Conservation (phyloP, 2,888 invertebrate species). For the Drosophila pseudotakahashii region DNA sequence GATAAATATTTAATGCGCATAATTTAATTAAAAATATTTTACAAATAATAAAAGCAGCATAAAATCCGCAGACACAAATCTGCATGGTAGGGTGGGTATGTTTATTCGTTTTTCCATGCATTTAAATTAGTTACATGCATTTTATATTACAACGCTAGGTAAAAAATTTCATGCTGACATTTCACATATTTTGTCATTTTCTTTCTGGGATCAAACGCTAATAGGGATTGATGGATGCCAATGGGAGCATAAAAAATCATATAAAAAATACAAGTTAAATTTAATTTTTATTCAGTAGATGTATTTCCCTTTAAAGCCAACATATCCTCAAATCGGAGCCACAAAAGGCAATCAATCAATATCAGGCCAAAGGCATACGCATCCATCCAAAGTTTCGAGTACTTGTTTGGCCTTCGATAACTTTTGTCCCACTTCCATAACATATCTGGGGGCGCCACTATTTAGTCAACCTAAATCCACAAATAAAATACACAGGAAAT, state of each 20-base stretch:
- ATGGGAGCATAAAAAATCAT: not conserved
- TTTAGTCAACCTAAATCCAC: constrained; percentile 68
- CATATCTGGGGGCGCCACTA: constrained; percentile 55
- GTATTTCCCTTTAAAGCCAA: not conserved
- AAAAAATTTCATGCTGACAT: constrained; percentile 13
- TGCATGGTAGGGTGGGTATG: not conserved
- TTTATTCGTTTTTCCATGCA: constrained; percentile 55
- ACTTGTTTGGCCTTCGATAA: constrained; percentile 25
- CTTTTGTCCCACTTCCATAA: constrained; percentile 46
- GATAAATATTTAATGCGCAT: constrained; percentile 60
- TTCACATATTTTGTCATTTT: constrained; percentile 4
- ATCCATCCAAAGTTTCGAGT: constrained; percentile 55
- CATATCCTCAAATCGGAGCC: not conserved
- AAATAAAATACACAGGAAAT: constrained; percentile 35
- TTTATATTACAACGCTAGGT: constrained; percentile 49
- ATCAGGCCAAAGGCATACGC: constrained; percentile 29
- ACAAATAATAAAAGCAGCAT: constrained; percentile 37
- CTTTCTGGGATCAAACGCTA: constrained; percentile 5
- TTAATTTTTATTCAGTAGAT: not conserved
- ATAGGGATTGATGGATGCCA: constrained; percentile 25
- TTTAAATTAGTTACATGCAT: constrained; percentile 70
- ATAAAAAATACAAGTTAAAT: not conserved
- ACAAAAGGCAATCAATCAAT: constrained; percentile 67
- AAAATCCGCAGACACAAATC: constrained; percentile 38
- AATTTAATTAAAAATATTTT: constrained; percentile 59